Base-by-base conservation (phyloP, 2,888 invertebrate genomes). In the Nysson spinosus region DNA sequence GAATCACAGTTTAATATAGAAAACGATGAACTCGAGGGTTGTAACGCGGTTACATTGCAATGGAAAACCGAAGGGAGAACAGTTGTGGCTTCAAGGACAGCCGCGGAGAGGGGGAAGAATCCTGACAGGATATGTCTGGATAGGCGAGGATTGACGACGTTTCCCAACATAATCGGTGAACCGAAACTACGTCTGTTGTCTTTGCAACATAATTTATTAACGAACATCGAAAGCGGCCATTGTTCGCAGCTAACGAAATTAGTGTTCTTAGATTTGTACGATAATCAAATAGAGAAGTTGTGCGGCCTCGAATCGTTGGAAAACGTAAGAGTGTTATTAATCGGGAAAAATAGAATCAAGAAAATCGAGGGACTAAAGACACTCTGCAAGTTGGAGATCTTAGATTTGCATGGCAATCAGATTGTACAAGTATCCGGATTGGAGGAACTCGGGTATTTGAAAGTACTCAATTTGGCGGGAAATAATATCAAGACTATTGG, bases 371-470 rank as follows among this genome's bases (percentile, higher is more conserved):
- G 94, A 0, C 88, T 96, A 55, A 90, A 92, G 63, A 90, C 89
- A 64, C 88, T 95, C 46, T 85, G 90, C 22, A 95, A 96, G 77
- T 87, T 98, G 67, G 96, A 97, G 88, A 96, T 97, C 6, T 88
- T 98, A 65, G 98, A 98, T 88, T 89, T 98, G 70, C 97, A 97
- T 87, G 97, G 97, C 22, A 98, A 98, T 88, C 93, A 95, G 88
- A 94, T 98, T 72, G 88, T 89, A 24, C 92, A 93, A 85, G 91
- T 95, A 14, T 90, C 89, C 19, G 95, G 95, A 42, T 88, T 96
- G 70, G 89, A 90, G 26, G 90, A 89, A 78, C 90, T 96, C 66
- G 89, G 89, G 47, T 94, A 95, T 77, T 88, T 98, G 46, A 95
- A 97, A 88, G 96, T 97, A 9, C 90, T 98, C 43, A 98, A 98